Evolutionary conservation across 2,888 invertebrate species (phyloP).

Genomic region (Conomelus anceps): DNA sequence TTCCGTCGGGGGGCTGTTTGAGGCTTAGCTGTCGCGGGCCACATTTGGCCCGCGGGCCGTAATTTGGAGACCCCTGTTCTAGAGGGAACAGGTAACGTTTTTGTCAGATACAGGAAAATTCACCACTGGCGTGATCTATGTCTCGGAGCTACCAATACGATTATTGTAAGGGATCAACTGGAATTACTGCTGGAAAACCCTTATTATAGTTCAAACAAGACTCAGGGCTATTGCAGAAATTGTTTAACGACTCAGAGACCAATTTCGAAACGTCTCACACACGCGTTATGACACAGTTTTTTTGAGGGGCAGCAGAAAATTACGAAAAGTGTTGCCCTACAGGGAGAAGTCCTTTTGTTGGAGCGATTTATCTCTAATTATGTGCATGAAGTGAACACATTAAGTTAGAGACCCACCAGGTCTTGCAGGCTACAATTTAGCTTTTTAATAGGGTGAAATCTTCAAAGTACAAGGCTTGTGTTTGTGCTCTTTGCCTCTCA

Average conservation of each 20-base stretch:
- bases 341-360: background rate
- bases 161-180: background rate
- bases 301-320: background rate
- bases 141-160: background rate
- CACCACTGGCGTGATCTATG: too few relatives aligned
- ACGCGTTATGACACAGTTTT: background rate
- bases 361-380: background rate
- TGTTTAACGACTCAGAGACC: background rate
- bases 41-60: too few relatives aligned
- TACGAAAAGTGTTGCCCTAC: background rate
- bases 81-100: too few relatives aligned
- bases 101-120: too few relatives aligned
- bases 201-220: background rate
- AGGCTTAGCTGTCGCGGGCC: too few relatives aligned
- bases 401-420: background rate
- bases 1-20: too few relatives aligned
- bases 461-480: background rate
- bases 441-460: background rate
- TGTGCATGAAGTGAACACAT: background rate
- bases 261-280: background rate
- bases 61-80: too few relatives aligned
- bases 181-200: background rate
- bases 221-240: background rate
- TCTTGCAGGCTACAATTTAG: background rate
- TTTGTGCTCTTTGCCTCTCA: background rate